A percentile compares a stretch with the other conserved stretches of the same genome.
phyloP scores from a whole-genome alignment of 2,113 vertebrate species.

The Thunnus thynnus region DNA sequence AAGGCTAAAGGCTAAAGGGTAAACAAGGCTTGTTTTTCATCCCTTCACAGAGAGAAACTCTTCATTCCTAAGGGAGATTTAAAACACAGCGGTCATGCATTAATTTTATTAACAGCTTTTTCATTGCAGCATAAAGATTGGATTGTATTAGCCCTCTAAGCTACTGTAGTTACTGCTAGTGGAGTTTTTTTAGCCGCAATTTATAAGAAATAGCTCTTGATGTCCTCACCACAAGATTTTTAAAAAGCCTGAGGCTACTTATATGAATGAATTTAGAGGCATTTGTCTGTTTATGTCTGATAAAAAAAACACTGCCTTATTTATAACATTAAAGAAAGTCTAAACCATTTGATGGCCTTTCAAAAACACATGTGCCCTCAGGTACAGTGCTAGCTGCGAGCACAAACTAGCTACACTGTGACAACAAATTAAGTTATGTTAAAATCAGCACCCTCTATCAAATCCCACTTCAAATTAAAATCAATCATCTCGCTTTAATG shows the following conservation, averaged over 20 bases:
- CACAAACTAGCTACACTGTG: neutral
- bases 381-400: neutral
- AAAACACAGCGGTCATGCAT: neutral
- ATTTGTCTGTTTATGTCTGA: no score
- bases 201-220: neutral
- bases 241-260: neutral
- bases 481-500: neutral
- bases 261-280: neutral
- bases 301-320: neutral
- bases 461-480: neutral
- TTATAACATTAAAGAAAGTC: neutral
- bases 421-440: slow-evolving; percentile 2
- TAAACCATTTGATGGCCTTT: no score
- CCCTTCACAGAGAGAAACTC: neutral
- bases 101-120: neutral
- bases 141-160: neutral
- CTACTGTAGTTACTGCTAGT: no score
- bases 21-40: neutral
- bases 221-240: neutral
- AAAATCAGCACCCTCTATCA: neutral
- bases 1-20: neutral
- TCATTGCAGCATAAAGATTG: slow-evolving; percentile 2
- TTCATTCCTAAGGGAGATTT: neutral
- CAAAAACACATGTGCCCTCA: neutral
- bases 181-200: neutral